These are phyloP conservation scores for Pyxicephalus adspersus DNA, from an alignment of 2,113 vertebrate species.

Conservation along the genomic window DNA sequence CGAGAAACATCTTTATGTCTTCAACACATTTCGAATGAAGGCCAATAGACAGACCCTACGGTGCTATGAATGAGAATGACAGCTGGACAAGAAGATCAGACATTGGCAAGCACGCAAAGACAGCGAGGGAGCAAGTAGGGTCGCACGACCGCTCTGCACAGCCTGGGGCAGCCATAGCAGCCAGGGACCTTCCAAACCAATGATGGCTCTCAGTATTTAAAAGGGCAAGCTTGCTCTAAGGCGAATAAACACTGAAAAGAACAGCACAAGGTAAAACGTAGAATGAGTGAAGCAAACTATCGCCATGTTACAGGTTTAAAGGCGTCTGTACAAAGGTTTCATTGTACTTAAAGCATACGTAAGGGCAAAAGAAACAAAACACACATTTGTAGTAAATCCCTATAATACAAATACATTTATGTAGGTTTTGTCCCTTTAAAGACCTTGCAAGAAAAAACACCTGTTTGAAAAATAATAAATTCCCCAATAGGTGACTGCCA, in stretches of 20 bases:
- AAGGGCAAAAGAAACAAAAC: too few relatives aligned
- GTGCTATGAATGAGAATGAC: conserved; percentile 11
- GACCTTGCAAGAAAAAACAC: too few relatives aligned
- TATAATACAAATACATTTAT: too few relatives aligned
- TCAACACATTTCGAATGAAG: neutral
- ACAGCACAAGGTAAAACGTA: neutral
- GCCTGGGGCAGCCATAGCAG: neutral
- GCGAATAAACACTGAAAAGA: neutral
- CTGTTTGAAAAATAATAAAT: too few relatives aligned
- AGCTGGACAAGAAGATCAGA: conserved; percentile 23
- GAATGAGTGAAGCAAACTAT: neutral
- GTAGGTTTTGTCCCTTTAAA: too few relatives aligned
- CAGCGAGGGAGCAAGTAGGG: neutral
- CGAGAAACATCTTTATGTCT: neutral
- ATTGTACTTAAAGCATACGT: too few relatives aligned
- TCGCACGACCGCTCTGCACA: neutral
- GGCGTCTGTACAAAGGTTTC: too few relatives aligned
- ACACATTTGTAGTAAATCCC: too few relatives aligned
- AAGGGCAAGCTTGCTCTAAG: conserved; percentile 17
- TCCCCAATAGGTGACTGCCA: too few relatives aligned
- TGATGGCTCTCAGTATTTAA: neutral
- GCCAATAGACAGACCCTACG: conserved; percentile 10
- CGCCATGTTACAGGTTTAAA: too few relatives aligned
- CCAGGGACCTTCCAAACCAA: neutral
- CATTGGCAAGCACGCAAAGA: neutral